Evolutionary conservation across 2,888 invertebrate species (phyloP), one percentile per base, ranked within the genome.

Genomic region (Escarpia spicata): DNA sequence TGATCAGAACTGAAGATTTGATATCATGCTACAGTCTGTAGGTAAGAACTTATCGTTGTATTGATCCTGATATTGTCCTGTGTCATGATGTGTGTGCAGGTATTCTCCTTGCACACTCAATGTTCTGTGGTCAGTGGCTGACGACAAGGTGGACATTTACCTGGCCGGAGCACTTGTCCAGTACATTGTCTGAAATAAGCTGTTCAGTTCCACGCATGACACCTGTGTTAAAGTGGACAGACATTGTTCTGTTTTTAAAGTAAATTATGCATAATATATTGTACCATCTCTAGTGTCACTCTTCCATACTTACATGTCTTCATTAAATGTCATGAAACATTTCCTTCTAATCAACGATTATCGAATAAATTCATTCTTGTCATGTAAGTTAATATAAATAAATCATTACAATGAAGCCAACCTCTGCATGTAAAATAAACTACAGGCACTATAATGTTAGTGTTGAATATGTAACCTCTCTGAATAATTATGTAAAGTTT

Each of bases 121-220:
- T 45, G 97, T 97, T 92, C 96, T 99, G 75, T 96, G 97, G 93
- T 97, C 97, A 95, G 97, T 97, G 1, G 97, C 97, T 93, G 97
- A 97, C 19, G 98, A 98, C 96, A 97, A 97, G 0, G 95, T 98
- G 8, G 97, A 98, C 95, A 94, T 98, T 0, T 97, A 98, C 3
- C 97, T 99, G n/a, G 97, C 98, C 26, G 97, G 97, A 43, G 96
- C 97, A 92, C 97, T 99, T 10, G 96, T 98, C 4, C 96, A 97
- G 43, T 95, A 98, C 94, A 98, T 99, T 94, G 97, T 97, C 94
- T 95, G 95, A 19, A 97, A 97, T 0, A 97, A 97, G 95, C 93
- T 93, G 93, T 96, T 96, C 93, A 94, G 95, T 93, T 37, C 37
- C 37, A 37, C 37, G 37, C 37, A 37, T 0, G 6, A 43, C 91